Percentiles rank a stretch among this genome's conserved stretches.
Evolutionary conservation across 92 coral and sea anemone species (phyloP).

Genomic region (Micromussa lordhowensis): DNA sequence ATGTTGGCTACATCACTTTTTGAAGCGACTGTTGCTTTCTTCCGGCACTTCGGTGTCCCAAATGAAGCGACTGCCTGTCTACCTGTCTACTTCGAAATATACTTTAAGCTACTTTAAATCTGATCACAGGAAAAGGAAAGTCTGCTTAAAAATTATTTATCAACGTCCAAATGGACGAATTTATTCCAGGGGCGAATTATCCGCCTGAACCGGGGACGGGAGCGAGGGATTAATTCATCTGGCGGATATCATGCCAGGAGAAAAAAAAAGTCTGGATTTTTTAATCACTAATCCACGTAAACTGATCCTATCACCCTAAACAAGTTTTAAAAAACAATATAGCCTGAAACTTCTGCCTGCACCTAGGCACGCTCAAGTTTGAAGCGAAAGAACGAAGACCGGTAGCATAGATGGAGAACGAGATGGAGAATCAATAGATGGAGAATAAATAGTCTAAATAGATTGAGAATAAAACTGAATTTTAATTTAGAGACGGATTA

Average conservation of each 20-base stretch:
- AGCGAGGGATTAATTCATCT: background rate
- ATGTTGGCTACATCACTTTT: background rate
- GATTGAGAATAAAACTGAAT: background rate
- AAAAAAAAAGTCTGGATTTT: background rate
- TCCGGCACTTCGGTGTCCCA: background rate
- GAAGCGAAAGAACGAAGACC: background rate
- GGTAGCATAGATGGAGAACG: background rate
- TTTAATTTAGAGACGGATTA: background rate
- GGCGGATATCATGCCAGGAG: background rate
- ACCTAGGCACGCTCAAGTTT: background rate
- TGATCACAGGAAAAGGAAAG: background rate
- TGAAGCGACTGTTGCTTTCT: background rate
- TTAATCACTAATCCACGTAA: background rate
- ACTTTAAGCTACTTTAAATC: background rate
- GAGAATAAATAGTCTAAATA: too few relatives aligned
- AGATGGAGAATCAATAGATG: too few relatives aligned
- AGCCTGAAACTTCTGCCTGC: background rate
- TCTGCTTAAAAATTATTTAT: background rate
- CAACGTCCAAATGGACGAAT: background rate
- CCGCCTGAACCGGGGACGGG: background rate
- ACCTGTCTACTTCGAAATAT: background rate
- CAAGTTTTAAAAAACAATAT: too few relatives aligned
- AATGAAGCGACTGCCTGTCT: background rate
- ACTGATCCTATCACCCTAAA: too few relatives aligned
- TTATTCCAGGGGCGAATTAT: background rate